Evolutionary conservation across 2,113 vertebrate species (phyloP).

Genomic region (Clarias macrocephalus): DNA sequence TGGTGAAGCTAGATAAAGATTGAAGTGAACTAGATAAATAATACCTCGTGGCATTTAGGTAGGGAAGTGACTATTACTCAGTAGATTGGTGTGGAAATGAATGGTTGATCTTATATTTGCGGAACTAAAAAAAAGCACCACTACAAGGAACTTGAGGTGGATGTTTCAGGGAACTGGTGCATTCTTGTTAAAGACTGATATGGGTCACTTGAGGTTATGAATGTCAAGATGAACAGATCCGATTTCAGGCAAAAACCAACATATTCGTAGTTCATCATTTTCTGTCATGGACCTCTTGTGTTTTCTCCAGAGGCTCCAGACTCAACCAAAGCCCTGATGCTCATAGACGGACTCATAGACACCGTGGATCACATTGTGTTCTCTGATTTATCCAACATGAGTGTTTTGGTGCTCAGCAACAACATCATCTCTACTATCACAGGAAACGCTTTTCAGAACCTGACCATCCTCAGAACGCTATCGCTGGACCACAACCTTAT

Average conservation of each 20-base stretch:
- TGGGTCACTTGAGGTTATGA: neutral
- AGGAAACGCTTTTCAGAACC: conserved; percentile 68
- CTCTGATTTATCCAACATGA: conserved; percentile 70
- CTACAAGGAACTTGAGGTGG: neutral
- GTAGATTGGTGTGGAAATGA: neutral
- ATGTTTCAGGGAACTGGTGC: neutral
- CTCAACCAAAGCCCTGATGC: conserved; percentile 70
- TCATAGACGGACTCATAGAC: conserved; percentile 73
- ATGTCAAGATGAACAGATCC: neutral
- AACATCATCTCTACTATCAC: conserved; percentile 69
- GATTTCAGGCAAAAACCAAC: neutral
- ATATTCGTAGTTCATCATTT: neutral
- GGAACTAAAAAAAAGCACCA: neutral
- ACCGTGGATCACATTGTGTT: conserved; percentile 64
- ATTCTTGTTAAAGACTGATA: neutral
- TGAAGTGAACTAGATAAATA: no score
- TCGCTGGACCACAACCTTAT: conserved; percentile 77
- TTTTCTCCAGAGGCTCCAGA: conserved; percentile 65
- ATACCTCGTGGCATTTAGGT: neutral
- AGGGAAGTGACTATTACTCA: neutral
- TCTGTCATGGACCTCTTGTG: neutral
- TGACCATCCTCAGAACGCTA: conserved; percentile 67
- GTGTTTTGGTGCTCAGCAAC: conserved; percentile 75
- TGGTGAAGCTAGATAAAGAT: no score
- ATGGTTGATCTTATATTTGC: neutral